These are phyloP conservation scores for Alethe diademata DNA, from an alignment of 2,113 vertebrate genomes.

Conservation along the genomic window DNA sequence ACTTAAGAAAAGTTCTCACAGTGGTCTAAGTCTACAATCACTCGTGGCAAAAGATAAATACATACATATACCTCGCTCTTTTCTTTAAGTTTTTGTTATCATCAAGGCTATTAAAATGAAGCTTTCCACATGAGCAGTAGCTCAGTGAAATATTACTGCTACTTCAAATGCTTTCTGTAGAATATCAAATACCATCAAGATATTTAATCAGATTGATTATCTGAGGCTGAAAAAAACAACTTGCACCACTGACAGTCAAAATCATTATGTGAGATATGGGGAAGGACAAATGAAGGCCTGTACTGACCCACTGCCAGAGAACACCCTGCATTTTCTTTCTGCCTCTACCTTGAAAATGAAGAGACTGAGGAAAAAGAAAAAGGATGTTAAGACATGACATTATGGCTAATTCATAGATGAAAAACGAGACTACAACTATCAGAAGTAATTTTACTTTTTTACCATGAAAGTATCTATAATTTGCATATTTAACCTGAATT, in stretches of 20 bases:
- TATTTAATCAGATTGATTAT: constrained; percentile 40
- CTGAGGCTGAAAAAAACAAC: constrained; percentile 36
- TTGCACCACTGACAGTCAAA: background rate
- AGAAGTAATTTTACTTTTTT: background rate
- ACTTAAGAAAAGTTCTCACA: background rate
- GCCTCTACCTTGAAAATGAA: background rate
- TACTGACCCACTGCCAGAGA: background rate
- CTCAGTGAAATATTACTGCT: background rate
- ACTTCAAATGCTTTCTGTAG: constrained; percentile 2
- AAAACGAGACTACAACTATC: background rate
- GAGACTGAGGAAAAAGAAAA: background rate
- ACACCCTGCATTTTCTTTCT: background rate
- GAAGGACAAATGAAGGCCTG: constrained; percentile 6
- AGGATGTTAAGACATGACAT: background rate
- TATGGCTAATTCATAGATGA: background rate
- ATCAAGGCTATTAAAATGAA: background rate
- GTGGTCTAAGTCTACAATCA: background rate
- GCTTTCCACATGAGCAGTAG: background rate
- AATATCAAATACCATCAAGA: constrained; percentile 31
- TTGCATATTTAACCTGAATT: background rate
- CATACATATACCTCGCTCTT: background rate
- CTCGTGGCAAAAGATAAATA: background rate
- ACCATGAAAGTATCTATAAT: background rate
- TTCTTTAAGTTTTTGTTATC: background rate
- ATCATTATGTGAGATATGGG: background rate